Conservation (phyloP, 2,888 invertebrate species). For the Xestia c-nigrum region DNA sequence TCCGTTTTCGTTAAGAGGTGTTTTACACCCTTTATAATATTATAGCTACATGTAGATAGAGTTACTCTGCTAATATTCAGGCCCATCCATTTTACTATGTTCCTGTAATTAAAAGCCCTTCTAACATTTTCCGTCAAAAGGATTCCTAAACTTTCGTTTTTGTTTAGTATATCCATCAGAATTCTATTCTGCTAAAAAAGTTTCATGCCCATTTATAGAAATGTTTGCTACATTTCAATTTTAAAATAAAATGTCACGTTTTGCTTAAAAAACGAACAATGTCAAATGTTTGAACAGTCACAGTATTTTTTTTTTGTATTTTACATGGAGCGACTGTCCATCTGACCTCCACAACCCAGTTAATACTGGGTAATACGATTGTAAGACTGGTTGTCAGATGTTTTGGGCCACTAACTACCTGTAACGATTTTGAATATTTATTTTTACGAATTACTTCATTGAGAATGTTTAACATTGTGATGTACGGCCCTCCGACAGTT, state of each 20-base stretch:
- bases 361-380: too few relatives aligned
- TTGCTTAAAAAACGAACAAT: background rate
- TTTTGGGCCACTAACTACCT: too few relatives aligned
- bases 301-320: too few relatives aligned
- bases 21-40: too few relatives aligned
- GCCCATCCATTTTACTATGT: slow-evolving; percentile 6
- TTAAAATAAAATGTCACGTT: background rate
- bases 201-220: background rate
- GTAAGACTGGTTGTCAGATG: too few relatives aligned
- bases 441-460: background rate
- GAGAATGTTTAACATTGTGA: background rate
- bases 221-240: too few relatives aligned
- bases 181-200: slow-evolving; percentile 18
- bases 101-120: background rate
- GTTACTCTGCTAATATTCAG: background rate
- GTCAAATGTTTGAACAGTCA: background rate
- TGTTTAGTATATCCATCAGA: background rate
- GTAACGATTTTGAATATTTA: too few relatives aligned
- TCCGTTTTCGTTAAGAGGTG: too few relatives aligned
- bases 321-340: too few relatives aligned
- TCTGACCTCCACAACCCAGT: too few relatives aligned
- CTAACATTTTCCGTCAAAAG: slow-evolving; percentile 15
- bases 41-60: background rate
- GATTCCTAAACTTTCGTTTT: slow-evolving; percentile 4
- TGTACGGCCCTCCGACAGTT: background rate